phyloP scores from a whole-genome alignment of 2,888 invertebrate species.

The Scrobipalpa atriplicella region DNA sequence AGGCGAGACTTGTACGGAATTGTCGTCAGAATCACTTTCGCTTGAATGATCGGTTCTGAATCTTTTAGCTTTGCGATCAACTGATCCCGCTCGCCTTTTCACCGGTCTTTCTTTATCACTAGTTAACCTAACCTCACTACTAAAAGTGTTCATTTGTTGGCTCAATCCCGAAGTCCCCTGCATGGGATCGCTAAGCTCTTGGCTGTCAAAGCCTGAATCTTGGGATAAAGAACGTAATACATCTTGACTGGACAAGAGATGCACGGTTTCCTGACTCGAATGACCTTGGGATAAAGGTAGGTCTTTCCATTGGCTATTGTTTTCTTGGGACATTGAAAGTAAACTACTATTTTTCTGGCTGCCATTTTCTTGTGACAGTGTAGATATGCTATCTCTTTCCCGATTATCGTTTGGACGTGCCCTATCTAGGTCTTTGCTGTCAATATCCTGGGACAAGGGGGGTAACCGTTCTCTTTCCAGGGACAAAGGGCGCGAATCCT shows the following conservation, averaged over 20 bases:
- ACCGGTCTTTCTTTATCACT: not conserved
- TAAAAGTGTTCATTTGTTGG: constrained; percentile 27
- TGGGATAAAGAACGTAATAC: constrained; percentile 50
- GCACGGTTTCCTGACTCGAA: too few species aligned
- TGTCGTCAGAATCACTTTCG: constrained; percentile 35
- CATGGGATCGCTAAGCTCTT: constrained; percentile 43
- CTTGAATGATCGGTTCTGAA: constrained; percentile 45
- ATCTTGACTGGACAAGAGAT: too few species aligned
- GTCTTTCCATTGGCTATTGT: too few species aligned
- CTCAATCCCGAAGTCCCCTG: constrained; percentile 14
- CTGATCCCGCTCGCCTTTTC: constrained; percentile 57
- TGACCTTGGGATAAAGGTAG: too few species aligned
- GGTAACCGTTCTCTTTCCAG: constrained; percentile 38
- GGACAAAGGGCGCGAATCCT: constrained; percentile 48
- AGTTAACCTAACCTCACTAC: constrained; percentile 20
- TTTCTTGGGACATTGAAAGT: too few species aligned
- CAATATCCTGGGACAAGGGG: not conserved
- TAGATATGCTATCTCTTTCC: not conserved
- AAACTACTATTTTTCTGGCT: too few species aligned
- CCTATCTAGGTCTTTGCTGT: not conserved
- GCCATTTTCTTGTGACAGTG: too few species aligned
- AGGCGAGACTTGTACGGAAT: constrained; percentile 46
- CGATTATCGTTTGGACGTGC: not conserved
- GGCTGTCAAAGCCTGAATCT: constrained; percentile 66
- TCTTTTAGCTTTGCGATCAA: constrained; percentile 54